Evolutionary conservation across 2,113 vertebrate genomes (phyloP).

Genomic region (Heptranchias perlo): DNA sequence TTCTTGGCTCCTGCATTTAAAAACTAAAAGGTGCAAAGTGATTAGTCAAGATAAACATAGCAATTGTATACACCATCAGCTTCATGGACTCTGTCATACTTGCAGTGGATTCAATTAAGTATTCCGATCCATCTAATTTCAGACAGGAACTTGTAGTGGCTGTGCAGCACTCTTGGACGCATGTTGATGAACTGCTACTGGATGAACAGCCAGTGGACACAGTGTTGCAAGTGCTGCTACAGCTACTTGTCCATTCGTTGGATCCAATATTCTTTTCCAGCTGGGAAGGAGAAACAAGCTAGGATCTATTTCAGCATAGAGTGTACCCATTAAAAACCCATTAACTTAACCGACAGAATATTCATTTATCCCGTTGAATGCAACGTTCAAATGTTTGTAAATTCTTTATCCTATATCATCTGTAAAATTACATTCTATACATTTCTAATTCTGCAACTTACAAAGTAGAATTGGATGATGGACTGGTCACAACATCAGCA

Average conservation of each 20-base stretch:
- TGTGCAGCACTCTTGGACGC: background rate
- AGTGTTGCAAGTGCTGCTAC: background rate
- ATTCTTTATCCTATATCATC: background rate
- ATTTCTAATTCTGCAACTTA: background rate
- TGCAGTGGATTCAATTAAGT: background rate
- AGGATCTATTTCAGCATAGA: background rate
- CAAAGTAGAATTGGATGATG: background rate
- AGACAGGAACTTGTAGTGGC: background rate
- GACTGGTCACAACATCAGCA: background rate
- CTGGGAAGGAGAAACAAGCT: background rate
- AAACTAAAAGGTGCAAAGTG: constrained; percentile 18
- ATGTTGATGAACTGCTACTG: background rate
- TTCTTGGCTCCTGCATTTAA: background rate
- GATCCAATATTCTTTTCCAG: background rate
- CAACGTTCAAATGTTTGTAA: background rate
- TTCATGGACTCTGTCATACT: background rate
- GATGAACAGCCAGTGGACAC: constrained; percentile 8
- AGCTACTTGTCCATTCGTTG: background rate
- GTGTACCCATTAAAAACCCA: background rate
- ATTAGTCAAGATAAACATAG: constrained; percentile 5
- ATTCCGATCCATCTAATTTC: background rate
- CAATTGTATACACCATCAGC: background rate
- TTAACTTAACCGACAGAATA: background rate
- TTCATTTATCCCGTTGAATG: background rate
- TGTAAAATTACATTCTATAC: too few species aligned